Conservation (phyloP, 2,888 invertebrate genomes). For the Anorthoa munda region DNA sequence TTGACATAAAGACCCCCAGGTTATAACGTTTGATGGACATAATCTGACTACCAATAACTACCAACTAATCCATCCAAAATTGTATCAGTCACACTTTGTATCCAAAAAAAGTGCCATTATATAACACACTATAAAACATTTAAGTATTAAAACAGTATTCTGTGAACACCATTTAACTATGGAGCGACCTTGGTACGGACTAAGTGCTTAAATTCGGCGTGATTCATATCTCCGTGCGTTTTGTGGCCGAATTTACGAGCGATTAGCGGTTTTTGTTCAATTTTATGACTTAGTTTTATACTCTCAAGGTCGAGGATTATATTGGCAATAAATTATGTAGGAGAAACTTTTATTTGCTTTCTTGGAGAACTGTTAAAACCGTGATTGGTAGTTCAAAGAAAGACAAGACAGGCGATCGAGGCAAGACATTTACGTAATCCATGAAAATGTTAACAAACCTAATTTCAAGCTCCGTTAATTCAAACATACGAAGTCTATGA, state of each 20-base stretch:
- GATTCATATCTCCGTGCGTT: conserved; percentile 71
- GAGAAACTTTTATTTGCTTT: conserved; percentile 38
- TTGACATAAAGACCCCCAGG: too few relatives aligned
- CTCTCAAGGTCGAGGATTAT: conserved; percentile 42
- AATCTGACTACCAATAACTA: background rate
- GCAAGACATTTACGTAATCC: too few relatives aligned
- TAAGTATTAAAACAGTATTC: conserved; percentile 43
- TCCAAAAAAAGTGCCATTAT: conserved; percentile 6
- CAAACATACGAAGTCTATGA: background rate
- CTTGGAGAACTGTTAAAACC: conserved; percentile 5
- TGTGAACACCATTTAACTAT: conserved; percentile 57
- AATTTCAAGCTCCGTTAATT: background rate
- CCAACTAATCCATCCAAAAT: conserved; percentile 12
- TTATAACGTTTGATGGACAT: too few relatives aligned
- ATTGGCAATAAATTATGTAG: conserved; percentile 37
- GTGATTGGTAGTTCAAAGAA: background rate
- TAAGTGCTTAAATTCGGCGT: conserved; percentile 74
- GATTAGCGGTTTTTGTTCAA: conserved; percentile 37
- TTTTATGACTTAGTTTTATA: conserved; percentile 43
- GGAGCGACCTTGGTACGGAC: conserved; percentile 71
- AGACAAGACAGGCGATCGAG: background rate
- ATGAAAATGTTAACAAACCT: background rate
- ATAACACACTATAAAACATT: conserved; percentile 18
- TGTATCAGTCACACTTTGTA: conserved; percentile 19
- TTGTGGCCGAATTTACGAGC: conserved; percentile 54